A percentile compares a stretch with the other conserved stretches of the same genome.
Conservation (phyloP, 2,888 invertebrate genomes). For the Pristionchus mayeri region DNA sequence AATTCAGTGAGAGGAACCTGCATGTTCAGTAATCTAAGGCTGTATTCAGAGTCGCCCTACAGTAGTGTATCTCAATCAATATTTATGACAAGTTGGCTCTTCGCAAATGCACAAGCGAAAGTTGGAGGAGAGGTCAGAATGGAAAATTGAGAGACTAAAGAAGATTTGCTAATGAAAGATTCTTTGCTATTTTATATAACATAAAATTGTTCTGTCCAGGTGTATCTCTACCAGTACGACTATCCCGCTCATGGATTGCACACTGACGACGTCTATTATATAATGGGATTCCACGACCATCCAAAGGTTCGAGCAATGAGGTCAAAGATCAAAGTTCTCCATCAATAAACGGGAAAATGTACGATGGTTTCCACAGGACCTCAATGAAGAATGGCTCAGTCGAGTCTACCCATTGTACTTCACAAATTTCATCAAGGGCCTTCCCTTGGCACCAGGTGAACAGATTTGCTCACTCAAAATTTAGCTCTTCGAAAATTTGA, state of each 20-base stretch:
- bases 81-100: not conserved
- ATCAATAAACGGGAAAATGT: not conserved
- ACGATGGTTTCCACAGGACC: not conserved
- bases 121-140: not conserved
- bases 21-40: too few species aligned
- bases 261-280: slow-evolving; percentile 33
- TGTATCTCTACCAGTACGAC: slow-evolving; percentile 48
- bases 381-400: slow-evolving; percentile 40
- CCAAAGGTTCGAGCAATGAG: not conserved
- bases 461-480: too few species aligned
- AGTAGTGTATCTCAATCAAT: not conserved
- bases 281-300: slow-evolving; percentile 47
- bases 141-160: not conserved
- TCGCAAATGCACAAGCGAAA: not conserved
- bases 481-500: too few species aligned
- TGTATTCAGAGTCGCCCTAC: not conserved
- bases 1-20: not conserved
- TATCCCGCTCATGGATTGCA: slow-evolving; percentile 11
- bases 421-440: slow-evolving; percentile 40
- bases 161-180: not conserved
- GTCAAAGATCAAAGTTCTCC: not conserved
- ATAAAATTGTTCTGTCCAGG: not conserved
- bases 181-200: not conserved
- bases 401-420: slow-evolving; percentile 43
- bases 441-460: slow-evolving; percentile 19